Conservation (phyloP, 2,797 vertebrate genomes). For the Vespertilio murinus region DNA sequence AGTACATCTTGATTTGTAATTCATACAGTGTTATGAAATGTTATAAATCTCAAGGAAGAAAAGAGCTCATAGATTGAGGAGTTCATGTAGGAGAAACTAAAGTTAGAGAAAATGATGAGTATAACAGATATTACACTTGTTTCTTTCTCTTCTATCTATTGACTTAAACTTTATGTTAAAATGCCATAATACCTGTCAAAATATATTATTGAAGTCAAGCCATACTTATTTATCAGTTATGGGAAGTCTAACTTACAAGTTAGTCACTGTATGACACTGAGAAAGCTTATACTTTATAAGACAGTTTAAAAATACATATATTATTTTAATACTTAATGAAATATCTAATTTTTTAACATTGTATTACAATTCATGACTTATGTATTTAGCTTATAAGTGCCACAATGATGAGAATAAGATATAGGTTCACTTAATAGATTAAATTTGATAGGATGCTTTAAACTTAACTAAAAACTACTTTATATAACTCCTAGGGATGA, state of each 20-base stretch:
- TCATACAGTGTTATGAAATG: slow-evolving; percentile 61
- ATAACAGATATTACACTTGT: slow-evolving; percentile 32
- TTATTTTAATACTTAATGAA: not conserved
- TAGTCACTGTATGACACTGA: not conserved
- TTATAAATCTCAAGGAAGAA: slow-evolving; percentile 58
- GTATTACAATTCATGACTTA: not conserved
- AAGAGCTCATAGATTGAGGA: slow-evolving; percentile 11
- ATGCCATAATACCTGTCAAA: not conserved
- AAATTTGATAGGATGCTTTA: not conserved
- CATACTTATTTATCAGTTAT: not conserved
- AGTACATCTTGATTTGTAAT: slow-evolving; percentile 68
- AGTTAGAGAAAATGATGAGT: not conserved
- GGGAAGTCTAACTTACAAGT: not conserved
- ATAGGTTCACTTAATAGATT: not conserved
- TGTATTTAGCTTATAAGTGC: not conserved
- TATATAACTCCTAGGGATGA: not conserved
- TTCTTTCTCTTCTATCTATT: not conserved
- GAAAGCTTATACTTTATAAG: not conserved
- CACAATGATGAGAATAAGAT: not conserved
- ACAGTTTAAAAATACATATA: not conserved
- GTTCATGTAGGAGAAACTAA: slow-evolving; percentile 58
- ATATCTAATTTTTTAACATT: not conserved
- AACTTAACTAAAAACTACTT: not conserved
- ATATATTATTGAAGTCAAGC: not conserved
- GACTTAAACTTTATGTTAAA: not conserved